These are phyloP conservation scores for Cacatua alba DNA, from an alignment of 2,113 vertebrate genomes.

Conservation along the genomic window DNA sequence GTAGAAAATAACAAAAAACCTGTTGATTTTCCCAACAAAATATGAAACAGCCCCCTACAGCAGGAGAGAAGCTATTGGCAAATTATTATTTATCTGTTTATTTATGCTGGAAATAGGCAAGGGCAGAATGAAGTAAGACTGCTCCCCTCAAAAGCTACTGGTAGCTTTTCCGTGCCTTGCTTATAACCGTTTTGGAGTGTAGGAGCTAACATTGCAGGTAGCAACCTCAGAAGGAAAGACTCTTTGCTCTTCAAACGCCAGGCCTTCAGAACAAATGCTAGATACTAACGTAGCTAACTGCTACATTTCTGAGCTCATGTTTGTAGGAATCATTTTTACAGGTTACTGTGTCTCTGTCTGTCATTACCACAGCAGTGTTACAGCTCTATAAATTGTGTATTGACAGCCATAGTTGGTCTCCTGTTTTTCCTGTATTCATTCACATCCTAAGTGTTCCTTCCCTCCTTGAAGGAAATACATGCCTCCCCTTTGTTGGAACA, in stretches of 20 bases:
- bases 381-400: not conserved
- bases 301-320: slow-evolving; percentile 4
- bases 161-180: not conserved
- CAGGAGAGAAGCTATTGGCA: not conserved
- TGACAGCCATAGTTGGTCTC: not conserved
- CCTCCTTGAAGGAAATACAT: not conserved
- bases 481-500: not conserved
- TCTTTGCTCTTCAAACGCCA: not conserved
- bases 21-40: slow-evolving; percentile 24
- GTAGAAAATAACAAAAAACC: slow-evolving; percentile 16
- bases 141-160: not conserved
- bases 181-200: not conserved
- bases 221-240: not conserved
- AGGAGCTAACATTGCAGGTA: not conserved
- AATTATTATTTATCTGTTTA: slow-evolving; percentile 44
- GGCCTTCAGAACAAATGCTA: not conserved
- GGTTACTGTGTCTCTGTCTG: not conserved
- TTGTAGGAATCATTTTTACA: not conserved
- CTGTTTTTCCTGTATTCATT: slow-evolving; percentile 11
- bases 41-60: not conserved
- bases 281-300: not conserved
- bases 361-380: not conserved
- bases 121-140: not conserved
- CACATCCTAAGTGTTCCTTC: not conserved
- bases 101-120: not conserved